These are phyloP conservation scores for Ivindomyrus marchei DNA, from an alignment of 2,113 vertebrate species.

Conservation along the genomic window DNA sequence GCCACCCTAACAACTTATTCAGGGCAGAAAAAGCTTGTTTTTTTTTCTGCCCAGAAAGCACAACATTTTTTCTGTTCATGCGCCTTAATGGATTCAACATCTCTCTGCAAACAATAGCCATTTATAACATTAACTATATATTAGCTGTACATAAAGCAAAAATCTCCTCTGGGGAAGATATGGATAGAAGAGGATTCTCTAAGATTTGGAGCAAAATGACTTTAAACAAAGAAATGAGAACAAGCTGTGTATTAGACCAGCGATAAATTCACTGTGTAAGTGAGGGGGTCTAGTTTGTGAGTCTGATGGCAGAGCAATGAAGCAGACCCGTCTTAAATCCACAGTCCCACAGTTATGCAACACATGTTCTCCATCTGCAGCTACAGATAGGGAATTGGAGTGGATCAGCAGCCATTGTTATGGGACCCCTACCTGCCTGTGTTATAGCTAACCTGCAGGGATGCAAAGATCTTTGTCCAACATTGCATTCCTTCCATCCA, in stretches of 20 bases:
- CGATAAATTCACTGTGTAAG: not conserved
- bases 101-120: not conserved
- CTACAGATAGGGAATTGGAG: not conserved
- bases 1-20: not conserved
- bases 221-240: not conserved
- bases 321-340: not conserved
- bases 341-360: not conserved
- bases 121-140: not conserved
- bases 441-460: slow-evolving; percentile 18
- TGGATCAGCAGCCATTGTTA: slow-evolving; percentile 6
- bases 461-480: slow-evolving; percentile 12
- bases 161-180: not conserved
- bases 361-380: slow-evolving; percentile 1
- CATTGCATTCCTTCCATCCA: not conserved
- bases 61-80: not conserved
- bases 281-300: not conserved
- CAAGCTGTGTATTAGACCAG: not conserved
- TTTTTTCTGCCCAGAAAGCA: not conserved
- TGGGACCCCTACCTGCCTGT: slow-evolving; percentile 12
- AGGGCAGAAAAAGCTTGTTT: not conserved
- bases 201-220: not conserved
- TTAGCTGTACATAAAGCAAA: not conserved
- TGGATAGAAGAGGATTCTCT: not conserved
- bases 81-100: not conserved
- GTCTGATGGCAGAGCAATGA: not conserved